These are phyloP conservation scores for Tubulanus polymorphus DNA, from an alignment of 2,888 invertebrate genomes.

Conservation along the genomic window DNA sequence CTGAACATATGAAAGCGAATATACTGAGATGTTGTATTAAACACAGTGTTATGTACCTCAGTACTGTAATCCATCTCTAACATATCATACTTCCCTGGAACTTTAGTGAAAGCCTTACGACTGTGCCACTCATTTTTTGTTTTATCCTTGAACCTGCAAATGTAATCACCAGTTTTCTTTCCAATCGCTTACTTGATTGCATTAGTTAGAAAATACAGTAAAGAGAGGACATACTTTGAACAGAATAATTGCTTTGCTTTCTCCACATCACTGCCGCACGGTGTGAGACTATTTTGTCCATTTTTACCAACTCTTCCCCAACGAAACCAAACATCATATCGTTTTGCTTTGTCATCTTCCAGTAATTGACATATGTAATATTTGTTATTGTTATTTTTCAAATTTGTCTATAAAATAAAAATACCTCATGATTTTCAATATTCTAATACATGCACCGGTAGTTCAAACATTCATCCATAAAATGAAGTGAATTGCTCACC, in stretches of 20 bases:
- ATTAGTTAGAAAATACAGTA: too few species aligned
- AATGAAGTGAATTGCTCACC: conserved; percentile 30
- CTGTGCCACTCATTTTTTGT: conserved; percentile 55
- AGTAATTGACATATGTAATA: conserved; percentile 57
- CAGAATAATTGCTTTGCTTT: conserved; percentile 54
- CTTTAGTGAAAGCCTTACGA: conserved; percentile 50
- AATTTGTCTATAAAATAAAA: conserved; percentile 53
- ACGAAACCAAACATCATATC: conserved; percentile 56
- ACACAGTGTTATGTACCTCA: conserved; percentile 24
- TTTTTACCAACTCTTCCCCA: conserved; percentile 60
- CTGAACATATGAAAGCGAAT: too few species aligned
- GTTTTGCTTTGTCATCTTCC: conserved; percentile 46
- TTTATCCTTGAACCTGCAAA: conserved; percentile 55
- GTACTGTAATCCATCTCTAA: conserved; percentile 53
- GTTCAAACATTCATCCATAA: not conserved
- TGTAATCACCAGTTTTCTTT: too few species aligned
- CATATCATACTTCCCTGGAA: conserved; percentile 56
- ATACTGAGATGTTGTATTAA: too few species aligned
- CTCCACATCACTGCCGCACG: conserved; percentile 51
- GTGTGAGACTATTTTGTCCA: conserved; percentile 54
- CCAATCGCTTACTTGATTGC: too few species aligned
- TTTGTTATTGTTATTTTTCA: conserved; percentile 59
- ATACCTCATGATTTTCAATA: too few species aligned
- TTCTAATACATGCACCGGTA: too few species aligned
- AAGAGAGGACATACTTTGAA: conserved; percentile 51